phyloP scores from a whole-genome alignment of 2,888 invertebrate genomes.

The Cerceris rybyensis region DNA sequence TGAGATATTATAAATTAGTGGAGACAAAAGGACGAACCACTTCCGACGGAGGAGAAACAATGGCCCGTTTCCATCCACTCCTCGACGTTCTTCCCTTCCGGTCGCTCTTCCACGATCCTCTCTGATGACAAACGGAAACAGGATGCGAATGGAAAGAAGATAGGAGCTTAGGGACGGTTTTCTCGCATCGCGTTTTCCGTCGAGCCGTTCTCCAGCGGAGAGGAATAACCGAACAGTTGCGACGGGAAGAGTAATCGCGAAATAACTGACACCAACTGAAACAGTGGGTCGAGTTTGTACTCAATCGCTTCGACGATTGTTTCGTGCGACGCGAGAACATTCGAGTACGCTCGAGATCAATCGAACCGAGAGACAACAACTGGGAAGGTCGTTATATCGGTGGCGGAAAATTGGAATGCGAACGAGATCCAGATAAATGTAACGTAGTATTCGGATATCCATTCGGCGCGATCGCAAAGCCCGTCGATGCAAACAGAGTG shows the following conservation, averaged over 20 bases:
- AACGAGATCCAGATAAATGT: neutral
- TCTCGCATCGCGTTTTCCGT: too few species aligned
- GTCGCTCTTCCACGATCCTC: too few species aligned
- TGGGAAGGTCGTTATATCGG: slow-evolving; percentile 15
- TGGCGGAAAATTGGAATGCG: slow-evolving; percentile 15
- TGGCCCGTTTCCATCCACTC: too few species aligned
- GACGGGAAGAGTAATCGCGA: neutral
- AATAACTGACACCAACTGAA: neutral
- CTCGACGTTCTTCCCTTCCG: too few species aligned
- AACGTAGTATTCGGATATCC: neutral
- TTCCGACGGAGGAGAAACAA: too few species aligned
- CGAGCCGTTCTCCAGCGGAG: neutral
- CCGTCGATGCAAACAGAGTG: neutral
- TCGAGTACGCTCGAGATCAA: slow-evolving; percentile 17
- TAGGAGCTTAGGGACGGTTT: too few species aligned
- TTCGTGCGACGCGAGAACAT: slow-evolving; percentile 14
- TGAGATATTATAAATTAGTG: too few species aligned
- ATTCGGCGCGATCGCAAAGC: neutral
- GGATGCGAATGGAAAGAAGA: too few species aligned
- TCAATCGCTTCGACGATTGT: slow-evolving; percentile 4
- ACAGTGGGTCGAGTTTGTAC: slow-evolving; percentile 11
- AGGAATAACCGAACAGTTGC: neutral
- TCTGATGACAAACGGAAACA: too few species aligned
- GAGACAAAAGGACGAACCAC: too few species aligned
- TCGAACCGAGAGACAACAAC: slow-evolving; percentile 7